phyloP scores from a whole-genome alignment of 2,797 vertebrate genomes.

The Hypotaenidia philippensis region DNA sequence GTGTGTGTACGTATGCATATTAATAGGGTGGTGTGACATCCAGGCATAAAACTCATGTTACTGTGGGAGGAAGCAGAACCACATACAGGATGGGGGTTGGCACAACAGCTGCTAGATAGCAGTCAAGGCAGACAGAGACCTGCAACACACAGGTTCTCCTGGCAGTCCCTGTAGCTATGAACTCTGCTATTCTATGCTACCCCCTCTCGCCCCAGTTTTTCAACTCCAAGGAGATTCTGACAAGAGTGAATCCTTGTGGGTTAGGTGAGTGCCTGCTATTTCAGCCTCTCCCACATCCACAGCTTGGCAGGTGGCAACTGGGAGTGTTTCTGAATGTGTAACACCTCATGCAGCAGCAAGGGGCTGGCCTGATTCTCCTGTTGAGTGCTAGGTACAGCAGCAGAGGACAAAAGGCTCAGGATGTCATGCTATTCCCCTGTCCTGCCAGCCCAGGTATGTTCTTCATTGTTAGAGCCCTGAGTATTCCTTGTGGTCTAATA shows the following conservation, averaged over 20 bases:
- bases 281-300: not conserved
- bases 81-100: not conserved
- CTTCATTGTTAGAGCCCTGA: not conserved
- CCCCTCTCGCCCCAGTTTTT: not conserved
- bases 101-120: not conserved
- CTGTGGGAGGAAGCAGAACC: conserved; percentile 1
- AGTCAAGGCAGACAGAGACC: not conserved
- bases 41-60: not conserved
- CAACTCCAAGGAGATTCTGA: not conserved
- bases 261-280: not conserved
- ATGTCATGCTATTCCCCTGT: not conserved
- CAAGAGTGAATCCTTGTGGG: not conserved
- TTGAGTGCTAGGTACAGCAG: not conserved
- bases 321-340: not conserved
- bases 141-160: not conserved
- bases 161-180: not conserved
- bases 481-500: not conserved
- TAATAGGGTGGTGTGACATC: not conserved
- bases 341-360: not conserved
- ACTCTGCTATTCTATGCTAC: not conserved
- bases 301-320: not conserved
- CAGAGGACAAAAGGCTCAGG: not conserved
- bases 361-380: not conserved
- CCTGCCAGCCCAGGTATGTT: not conserved
- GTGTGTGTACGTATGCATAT: not conserved